These are phyloP conservation scores for Lithophane ornitopus DNA, from an alignment of 2,888 invertebrate species.

Conservation along the genomic window DNA sequence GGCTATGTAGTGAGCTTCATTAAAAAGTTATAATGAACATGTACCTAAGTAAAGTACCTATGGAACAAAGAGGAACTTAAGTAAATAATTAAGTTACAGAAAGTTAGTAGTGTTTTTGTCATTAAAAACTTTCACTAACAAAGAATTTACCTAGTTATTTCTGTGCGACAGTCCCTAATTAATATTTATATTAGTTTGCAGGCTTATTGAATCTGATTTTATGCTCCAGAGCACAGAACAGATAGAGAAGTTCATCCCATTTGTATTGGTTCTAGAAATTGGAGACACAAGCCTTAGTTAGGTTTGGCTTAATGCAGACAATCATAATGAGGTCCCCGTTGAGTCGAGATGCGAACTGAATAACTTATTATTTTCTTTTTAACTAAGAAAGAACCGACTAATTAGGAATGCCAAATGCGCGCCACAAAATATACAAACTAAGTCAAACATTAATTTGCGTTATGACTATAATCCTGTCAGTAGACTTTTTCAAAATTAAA, in stretches of 20 bases:
- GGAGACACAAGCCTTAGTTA: slow-evolving; percentile 13
- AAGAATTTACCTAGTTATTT: slow-evolving; percentile 10
- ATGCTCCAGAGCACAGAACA: slow-evolving; percentile 1
- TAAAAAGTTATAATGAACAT: slow-evolving; percentile 34
- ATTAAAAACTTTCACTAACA: slow-evolving; percentile 1
- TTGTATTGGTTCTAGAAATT: slow-evolving; percentile 33
- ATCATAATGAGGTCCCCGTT: slow-evolving; percentile 35
- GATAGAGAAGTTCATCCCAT: slow-evolving; percentile 17
- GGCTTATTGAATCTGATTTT: slow-evolving; percentile 35
- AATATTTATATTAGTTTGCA: slow-evolving; percentile 11
- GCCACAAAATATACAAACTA: slow-evolving; percentile 46
- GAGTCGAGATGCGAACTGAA: slow-evolving; percentile 38
- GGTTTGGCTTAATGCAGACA: slow-evolving; percentile 12
- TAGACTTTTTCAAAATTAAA: slow-evolving; percentile 24
- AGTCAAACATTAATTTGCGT: slow-evolving; percentile 61
- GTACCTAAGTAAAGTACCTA: neutral
- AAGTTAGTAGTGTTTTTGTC: neutral
- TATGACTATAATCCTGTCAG: slow-evolving; percentile 54
- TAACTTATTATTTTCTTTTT: slow-evolving; percentile 54
- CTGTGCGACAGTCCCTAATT: neutral
- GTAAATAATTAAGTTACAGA: neutral
- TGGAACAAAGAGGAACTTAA: slow-evolving; percentile 8
- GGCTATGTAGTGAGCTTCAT: slow-evolving; percentile 10
- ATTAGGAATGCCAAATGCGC: slow-evolving; percentile 63
- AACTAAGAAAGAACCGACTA: slow-evolving; percentile 52